A percentile compares a stretch with the other conserved stretches of the same genome.
These are phyloP conservation scores for Saguinus midas DNA, from an alignment of 2,113 vertebrate species.

Conservation along the genomic window DNA sequence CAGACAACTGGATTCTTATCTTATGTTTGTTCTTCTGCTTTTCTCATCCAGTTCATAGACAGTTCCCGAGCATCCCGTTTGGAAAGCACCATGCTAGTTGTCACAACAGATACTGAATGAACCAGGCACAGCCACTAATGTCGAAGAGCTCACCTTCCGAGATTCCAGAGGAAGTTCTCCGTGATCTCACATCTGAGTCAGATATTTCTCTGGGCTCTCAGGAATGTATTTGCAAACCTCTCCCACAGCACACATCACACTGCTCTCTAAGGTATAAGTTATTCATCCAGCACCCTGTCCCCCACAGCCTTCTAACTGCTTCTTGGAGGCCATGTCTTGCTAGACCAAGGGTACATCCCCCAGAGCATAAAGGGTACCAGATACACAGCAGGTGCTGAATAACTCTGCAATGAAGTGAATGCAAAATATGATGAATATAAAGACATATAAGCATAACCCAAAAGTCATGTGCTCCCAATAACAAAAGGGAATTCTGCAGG, in stretches of 20 bases:
- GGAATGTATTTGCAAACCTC: neutral
- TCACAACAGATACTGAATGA: neutral
- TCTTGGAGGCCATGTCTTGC: neutral
- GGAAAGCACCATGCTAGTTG: neutral
- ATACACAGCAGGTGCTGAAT: neutral
- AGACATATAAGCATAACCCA: neutral
- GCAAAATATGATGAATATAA: neutral
- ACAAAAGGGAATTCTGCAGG: neutral
- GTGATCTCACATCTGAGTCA: neutral
- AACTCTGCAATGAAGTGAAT: neutral
- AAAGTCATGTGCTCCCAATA: neutral
- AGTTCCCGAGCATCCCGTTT: neutral
- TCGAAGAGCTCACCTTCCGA: neutral
- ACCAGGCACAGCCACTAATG: neutral
- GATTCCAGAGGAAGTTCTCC: neutral
- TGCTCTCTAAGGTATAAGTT: rapidly evolving
- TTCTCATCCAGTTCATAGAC: neutral
- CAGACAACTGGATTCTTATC: neutral
- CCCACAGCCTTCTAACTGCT: neutral
- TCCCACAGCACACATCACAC: neutral
- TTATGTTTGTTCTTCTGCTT: neutral
- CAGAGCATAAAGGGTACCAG: neutral
- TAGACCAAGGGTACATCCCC: neutral
- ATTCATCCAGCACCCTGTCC: neutral
- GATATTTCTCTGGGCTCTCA: neutral